Evolutionary conservation across 2,888 invertebrate species (phyloP).

Genomic region (Xanthostigma xanthostigma): DNA sequence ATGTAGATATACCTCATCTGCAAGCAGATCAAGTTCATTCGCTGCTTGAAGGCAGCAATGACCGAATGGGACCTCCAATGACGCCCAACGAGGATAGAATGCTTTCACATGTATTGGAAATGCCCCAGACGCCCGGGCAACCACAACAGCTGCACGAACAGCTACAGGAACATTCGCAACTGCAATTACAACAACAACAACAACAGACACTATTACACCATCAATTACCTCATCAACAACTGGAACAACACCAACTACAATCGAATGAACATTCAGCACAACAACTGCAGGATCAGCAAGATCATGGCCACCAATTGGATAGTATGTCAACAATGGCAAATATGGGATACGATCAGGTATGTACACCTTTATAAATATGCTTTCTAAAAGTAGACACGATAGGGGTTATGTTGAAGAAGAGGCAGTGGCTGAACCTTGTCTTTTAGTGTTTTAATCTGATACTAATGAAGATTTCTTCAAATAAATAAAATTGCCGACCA

Average conservation of each 20-base stretch:
- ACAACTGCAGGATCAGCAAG: slow-evolving; percentile 16
- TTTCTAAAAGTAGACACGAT: not conserved
- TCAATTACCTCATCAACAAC: not conserved
- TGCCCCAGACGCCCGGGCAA: not conserved
- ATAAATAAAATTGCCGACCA: no score
- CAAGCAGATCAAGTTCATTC: slow-evolving; percentile 35
- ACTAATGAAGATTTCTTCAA: no score
- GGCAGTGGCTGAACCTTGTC: no score
- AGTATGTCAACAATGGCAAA: slow-evolving; percentile 38
- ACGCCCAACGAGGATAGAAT: slow-evolving; percentile 18
- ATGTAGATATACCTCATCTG: slow-evolving; percentile 43
- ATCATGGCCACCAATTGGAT: slow-evolving; percentile 11
- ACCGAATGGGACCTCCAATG: slow-evolving; percentile 22
- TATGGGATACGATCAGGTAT: slow-evolving; percentile 43
- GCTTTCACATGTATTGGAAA: no score
- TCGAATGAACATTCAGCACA: slow-evolving; percentile 11
- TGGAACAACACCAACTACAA: slow-evolving; percentile 3
- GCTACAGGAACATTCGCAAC: not conserved
- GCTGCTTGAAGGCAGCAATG: slow-evolving; percentile 26
- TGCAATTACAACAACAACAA: slow-evolving; percentile 3
- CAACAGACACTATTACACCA: slow-evolving; percentile 10
- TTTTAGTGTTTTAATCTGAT: no score
- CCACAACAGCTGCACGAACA: not conserved
- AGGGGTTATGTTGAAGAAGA: no score
- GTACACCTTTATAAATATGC: slow-evolving; percentile 1